Conservation (phyloP, 1,140 invertebrate species). For the Lepidotrigona ventralis region DNA sequence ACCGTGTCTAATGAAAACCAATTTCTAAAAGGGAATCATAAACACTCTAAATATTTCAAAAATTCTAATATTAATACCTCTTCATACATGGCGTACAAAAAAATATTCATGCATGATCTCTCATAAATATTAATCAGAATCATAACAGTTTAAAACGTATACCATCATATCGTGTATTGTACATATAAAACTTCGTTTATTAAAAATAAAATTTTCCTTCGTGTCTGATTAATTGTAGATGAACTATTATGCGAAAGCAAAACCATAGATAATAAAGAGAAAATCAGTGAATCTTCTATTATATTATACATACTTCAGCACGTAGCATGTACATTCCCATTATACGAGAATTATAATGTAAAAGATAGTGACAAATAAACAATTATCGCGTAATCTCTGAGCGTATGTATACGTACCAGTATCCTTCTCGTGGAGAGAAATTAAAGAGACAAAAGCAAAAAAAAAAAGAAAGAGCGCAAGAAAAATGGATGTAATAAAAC, state of each 20-base stretch:
- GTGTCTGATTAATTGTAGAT: no score
- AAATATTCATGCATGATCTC: no score
- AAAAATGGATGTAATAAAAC: background rate
- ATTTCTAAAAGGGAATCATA: background rate
- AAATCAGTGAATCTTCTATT: no score
- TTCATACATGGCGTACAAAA: background rate
- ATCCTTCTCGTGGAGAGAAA: background rate
- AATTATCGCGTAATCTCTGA: background rate
- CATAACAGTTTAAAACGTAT: no score
- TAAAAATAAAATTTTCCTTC: no score
- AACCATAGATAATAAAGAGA: no score
- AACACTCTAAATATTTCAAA: background rate
- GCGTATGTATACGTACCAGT: background rate
- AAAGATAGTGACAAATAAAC: background rate
- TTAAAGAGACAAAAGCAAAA: background rate
- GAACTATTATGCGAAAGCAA: no score
- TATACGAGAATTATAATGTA: no score
- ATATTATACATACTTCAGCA: background rate
- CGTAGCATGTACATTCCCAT: background rate
- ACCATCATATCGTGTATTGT: no score
- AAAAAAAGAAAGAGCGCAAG: background rate
- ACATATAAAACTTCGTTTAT: no score
- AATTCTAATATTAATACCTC: background rate
- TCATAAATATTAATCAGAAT: no score
- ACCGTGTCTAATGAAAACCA: background rate